A percentile compares a stretch with the other conserved stretches of the same genome.
These are phyloP conservation scores for Bombyx mandarina DNA, from an alignment of 1,140 invertebrate species.

Conservation along the genomic window DNA sequence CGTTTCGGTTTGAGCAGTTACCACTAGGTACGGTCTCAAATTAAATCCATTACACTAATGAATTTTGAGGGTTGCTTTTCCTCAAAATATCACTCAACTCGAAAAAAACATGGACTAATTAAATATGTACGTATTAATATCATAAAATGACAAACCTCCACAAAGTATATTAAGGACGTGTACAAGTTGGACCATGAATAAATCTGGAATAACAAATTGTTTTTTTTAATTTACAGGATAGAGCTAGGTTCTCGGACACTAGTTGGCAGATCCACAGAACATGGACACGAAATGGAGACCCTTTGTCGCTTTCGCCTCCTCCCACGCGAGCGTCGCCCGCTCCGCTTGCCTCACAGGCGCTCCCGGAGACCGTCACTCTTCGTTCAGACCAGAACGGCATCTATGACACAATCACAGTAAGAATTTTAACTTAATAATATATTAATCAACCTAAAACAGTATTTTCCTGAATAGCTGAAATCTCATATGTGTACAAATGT, in stretches of 20 bases:
- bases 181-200: no score
- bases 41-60: no score
- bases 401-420: conserved; percentile 61
- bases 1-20: no score
- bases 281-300: conserved; percentile 61
- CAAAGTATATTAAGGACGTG: no score
- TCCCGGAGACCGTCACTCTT: conserved; percentile 23
- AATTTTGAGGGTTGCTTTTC: no score
- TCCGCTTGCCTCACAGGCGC: conserved; percentile 21
- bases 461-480: not conserved
- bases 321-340: conserved; percentile 21
- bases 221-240: conserved; percentile 50
- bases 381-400: conserved; percentile 56
- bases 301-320: conserved; percentile 38
- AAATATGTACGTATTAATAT: no score
- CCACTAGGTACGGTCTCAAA: no score
- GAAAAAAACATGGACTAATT: no score
- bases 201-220: no score
- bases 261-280: conserved; percentile 73
- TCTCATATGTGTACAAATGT: no score
- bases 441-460: not conserved
- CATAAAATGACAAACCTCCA: no score
- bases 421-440: conserved; percentile 6
- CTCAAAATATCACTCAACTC: no score
- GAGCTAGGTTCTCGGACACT: conserved; percentile 73